phyloP scores from a whole-genome alignment of 1,140 invertebrate species.

The Planococcus citri region DNA sequence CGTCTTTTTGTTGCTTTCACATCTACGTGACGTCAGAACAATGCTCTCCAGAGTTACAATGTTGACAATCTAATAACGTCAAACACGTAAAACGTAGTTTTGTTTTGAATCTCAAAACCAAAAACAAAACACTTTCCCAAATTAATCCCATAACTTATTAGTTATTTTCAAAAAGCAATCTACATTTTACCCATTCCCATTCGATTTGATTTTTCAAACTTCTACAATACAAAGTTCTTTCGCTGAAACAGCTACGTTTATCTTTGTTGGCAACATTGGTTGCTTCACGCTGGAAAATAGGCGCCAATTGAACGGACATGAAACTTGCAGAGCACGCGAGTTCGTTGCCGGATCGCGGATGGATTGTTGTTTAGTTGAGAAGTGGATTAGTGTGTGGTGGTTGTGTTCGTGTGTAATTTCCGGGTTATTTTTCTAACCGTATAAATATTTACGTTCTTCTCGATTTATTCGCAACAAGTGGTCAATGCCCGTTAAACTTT shows the following conservation, averaged over 20 bases:
- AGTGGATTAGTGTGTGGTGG: constrained; percentile 11
- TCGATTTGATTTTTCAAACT: too few relatives aligned
- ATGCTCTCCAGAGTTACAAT: too few relatives aligned
- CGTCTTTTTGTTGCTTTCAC: too few relatives aligned
- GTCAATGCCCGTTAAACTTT: constrained; percentile 10
- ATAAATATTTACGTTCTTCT: constrained; percentile 11
- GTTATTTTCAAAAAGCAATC: too few relatives aligned
- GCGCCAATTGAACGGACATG: constrained; percentile 9
- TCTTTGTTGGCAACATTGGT: background rate
- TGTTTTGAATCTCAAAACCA: too few relatives aligned
- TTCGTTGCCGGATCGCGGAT: background rate
- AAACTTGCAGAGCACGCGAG: constrained; percentile 1
- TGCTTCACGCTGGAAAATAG: constrained; percentile 3
- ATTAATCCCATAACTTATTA: too few relatives aligned
- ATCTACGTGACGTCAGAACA: too few relatives aligned
- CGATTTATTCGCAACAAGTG: constrained; percentile 13
- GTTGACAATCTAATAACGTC: too few relatives aligned
- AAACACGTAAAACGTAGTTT: too few relatives aligned
- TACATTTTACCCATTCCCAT: too few relatives aligned
- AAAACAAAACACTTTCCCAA: too few relatives aligned
- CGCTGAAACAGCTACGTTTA: background rate
- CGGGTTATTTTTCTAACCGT: background rate
- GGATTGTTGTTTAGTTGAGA: background rate
- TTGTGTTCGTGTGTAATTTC: background rate
- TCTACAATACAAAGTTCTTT: too few relatives aligned